phyloP scores from a whole-genome alignment of 1,140 invertebrate species.

The Glomeris maerens region DNA sequence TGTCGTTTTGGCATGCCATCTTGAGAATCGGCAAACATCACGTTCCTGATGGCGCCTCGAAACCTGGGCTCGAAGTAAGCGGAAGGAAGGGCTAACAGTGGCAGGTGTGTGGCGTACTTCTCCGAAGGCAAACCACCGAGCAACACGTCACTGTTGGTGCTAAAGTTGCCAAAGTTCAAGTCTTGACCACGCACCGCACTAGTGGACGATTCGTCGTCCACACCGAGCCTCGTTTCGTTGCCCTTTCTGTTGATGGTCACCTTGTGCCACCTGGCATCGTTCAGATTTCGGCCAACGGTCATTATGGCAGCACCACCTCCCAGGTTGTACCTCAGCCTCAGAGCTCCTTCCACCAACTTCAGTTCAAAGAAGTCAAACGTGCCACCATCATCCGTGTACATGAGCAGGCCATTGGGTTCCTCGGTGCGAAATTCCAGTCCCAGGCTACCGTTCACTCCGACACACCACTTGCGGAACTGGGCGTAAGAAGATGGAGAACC shows the following conservation, averaged over 20 bases:
- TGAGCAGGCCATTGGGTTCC: conserved; percentile 68
- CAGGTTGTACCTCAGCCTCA: conserved; percentile 74
- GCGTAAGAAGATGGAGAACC: conserved; percentile 73
- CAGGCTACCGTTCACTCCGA: conserved; percentile 65
- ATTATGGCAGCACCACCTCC: conserved; percentile 73
- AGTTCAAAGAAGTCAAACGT: conserved; percentile 90
- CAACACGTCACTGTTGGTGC: conserved; percentile 76
- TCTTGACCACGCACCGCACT: conserved; percentile 60
- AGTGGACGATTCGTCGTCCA: conserved; percentile 59
- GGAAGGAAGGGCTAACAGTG: conserved; percentile 63
- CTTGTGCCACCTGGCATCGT: conserved; percentile 82
- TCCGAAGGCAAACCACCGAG: conserved; percentile 78
- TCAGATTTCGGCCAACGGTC: conserved; percentile 65
- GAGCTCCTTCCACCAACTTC: conserved; percentile 75
- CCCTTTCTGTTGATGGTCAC: conserved; percentile 56
- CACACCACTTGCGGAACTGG: conserved; percentile 79
- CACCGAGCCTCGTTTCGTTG: conserved; percentile 60
- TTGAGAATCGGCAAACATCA: conserved; percentile 61
- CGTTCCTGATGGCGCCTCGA: conserved; percentile 63
- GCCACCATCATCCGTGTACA: conserved; percentile 88
- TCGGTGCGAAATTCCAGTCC: conserved; percentile 86
- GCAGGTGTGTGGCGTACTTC: conserved; percentile 72
- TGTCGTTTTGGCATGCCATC: conserved; percentile 51
- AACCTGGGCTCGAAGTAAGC: conserved; percentile 84
- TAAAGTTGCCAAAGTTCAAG: conserved; percentile 67